Evolutionary conservation across 2,888 invertebrate genomes (phyloP).

Genomic region (Dicycla oo): DNA sequence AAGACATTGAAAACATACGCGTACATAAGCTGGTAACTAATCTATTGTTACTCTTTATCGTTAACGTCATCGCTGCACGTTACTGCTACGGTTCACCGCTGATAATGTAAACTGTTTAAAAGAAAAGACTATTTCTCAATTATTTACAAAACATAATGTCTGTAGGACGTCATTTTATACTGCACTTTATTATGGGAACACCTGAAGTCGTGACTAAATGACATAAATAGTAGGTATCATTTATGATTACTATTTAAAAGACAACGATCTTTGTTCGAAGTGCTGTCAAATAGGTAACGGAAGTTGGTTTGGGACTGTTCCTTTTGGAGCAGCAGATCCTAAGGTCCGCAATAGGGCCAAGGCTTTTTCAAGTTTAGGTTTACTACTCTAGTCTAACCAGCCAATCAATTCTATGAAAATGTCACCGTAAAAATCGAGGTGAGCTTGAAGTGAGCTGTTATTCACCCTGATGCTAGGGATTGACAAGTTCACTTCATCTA

Average conservation of each 20-base stretch:
- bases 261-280: background rate
- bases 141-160: constrained; percentile 40
- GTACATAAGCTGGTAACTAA: constrained; percentile 40
- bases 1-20: constrained; percentile 50
- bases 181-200: constrained; percentile 27
- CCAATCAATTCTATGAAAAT: too few species aligned
- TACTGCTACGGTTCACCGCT: constrained; percentile 33
- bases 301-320: background rate
- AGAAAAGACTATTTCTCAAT: constrained; percentile 35
- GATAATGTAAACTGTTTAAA: constrained; percentile 43
- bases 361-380: background rate
- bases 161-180: constrained; percentile 7
- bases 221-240: background rate
- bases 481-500: too few species aligned
- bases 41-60: constrained; percentile 60
- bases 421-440: too few species aligned
- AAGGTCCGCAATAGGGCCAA: background rate
- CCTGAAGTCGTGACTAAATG: background rate
- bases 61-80: constrained; percentile 48
- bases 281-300: too few species aligned
- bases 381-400: background rate
- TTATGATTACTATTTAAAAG: background rate
- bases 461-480: too few species aligned
- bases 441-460: too few species aligned
- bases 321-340: too few species aligned